Evolutionary conservation across 2,113 vertebrate genomes (phyloP).

Genomic region (Jacana jacana): DNA sequence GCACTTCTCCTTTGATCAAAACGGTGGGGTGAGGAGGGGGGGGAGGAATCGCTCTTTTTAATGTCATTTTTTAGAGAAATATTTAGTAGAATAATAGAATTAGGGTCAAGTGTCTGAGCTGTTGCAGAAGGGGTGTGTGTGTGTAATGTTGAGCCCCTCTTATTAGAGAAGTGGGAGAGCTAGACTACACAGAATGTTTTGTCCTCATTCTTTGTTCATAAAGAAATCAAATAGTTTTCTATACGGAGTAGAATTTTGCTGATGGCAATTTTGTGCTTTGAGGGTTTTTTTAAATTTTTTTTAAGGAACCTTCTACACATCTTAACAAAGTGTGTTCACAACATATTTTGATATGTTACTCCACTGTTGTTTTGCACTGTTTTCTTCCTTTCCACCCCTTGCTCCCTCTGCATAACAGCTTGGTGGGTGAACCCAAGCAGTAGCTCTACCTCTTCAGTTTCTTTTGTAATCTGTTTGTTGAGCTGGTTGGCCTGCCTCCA

Average conservation of each 20-base stretch:
- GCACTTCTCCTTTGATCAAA: neutral
- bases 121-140: neutral
- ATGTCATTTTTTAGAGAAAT: neutral
- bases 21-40: too few species aligned
- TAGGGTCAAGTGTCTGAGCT: neutral
- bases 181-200: neutral
- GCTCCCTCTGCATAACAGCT: neutral
- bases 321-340: neutral
- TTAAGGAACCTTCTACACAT: neutral
- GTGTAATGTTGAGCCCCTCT: neutral
- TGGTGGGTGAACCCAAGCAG: neutral
- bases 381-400: slow-evolving; percentile 10
- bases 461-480: slow-evolving; percentile 46
- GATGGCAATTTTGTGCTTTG: neutral
- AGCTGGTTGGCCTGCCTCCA: slow-evolving; percentile 41
- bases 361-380: neutral
- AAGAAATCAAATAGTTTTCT: neutral
- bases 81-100: neutral
- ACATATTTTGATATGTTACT: slow-evolving; percentile 59
- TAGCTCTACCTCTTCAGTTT: slow-evolving; percentile 2
- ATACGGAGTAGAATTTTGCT: neutral
- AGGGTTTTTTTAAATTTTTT: neutral
- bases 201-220: neutral
- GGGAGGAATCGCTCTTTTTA: neutral
- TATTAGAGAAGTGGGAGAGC: neutral